These are phyloP conservation scores for Chromobotia macracanthus DNA, from an alignment of 2,797 vertebrate species.

Conservation along the genomic window DNA sequence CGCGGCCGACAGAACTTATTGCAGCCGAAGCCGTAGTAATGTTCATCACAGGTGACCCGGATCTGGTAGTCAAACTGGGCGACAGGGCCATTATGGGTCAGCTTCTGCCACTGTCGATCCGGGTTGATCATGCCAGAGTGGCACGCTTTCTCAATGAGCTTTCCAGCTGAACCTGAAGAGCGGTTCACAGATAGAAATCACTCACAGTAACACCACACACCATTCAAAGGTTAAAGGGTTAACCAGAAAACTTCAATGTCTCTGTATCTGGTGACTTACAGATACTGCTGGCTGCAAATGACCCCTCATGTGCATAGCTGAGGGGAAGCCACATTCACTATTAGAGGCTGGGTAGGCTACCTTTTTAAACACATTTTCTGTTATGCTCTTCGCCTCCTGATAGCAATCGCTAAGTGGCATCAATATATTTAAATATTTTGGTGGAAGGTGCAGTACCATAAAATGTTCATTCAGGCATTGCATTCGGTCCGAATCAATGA, in stretches of 20 bases:
- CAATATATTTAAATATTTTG: too few relatives aligned
- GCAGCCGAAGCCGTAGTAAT: conserved; percentile 98
- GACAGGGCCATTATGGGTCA: conserved; percentile 87
- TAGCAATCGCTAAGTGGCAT: too few relatives aligned
- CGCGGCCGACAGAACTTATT: conserved; percentile 96
- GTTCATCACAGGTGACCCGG: conserved; percentile 91
- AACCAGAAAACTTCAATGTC: not conserved
- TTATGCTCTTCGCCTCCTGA: too few relatives aligned
- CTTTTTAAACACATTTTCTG: too few relatives aligned
- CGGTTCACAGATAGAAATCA: conserved; percentile 6
- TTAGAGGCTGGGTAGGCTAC: too few relatives aligned
- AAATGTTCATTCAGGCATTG: too few relatives aligned
- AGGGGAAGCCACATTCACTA: conserved; percentile 69
- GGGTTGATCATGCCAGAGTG: conserved; percentile 98
- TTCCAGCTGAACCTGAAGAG: conserved; percentile 81
- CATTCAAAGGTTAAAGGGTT: not conserved
- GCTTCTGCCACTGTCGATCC: conserved; percentile 89
- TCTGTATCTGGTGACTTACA: conserved; percentile 44
- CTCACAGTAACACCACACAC: not conserved
- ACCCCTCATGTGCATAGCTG: conserved; percentile 65
- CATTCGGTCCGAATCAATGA: too few relatives aligned
- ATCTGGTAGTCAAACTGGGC: conserved; percentile 97
- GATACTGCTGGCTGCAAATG: conserved; percentile 63
- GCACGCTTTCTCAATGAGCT: conserved; percentile 91
- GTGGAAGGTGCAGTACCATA: too few relatives aligned